Base-by-base conservation (phyloP, 2,113 vertebrate species). In the Lichenostomus cassidix region DNA sequence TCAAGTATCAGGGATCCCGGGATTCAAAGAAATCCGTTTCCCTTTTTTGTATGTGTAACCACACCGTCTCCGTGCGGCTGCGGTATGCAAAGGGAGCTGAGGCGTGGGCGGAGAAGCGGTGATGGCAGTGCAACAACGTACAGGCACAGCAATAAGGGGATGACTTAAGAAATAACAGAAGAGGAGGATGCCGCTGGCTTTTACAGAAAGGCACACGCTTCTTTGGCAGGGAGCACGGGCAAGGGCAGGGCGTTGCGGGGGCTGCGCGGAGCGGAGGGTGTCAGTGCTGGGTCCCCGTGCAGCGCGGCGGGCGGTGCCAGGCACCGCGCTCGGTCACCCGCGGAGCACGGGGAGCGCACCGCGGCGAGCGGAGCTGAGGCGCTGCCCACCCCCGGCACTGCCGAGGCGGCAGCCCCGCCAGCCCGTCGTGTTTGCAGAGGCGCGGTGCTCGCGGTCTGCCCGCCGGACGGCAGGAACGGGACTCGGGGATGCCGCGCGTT, bases 61-160 rank as follows among this genome's bases (percentile, higher is more conserved):
- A 25, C n/a, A 22, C 44, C 3, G 10, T 4, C 27, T 4, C 52
- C 7, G 49, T 2, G 49, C 71, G 12, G 67, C 5, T 1, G 13
- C 11, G 18, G 37, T 8, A 8, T 0, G 71, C 37, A 31, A 25
- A 53, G 31, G 8, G 42, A 13, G 67, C 21, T 21, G 88, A 17
- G 4, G 55, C 6, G 6, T 0, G 49, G 73, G 37, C 29, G 3
- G 53, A 31, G 59, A 29, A 29, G 60, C 23, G 8, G 24, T 5
- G 79, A 41, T 11, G 42, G 70, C 70, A 39, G 18, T 0, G 29
- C 8, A 53, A 37, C 8, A 53, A 37, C 3, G 31, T 2, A 11
- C 0, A 14, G 44, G 60, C 65, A 50, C 29, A 2, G 52, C 69
- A 24, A 22, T 3, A 12, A n/a, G 0, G 65, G 5, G 65, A 15